Evolutionary conservation across 2,888 invertebrate species (phyloP).

Genomic region (Polydrusus tereticollis): DNA sequence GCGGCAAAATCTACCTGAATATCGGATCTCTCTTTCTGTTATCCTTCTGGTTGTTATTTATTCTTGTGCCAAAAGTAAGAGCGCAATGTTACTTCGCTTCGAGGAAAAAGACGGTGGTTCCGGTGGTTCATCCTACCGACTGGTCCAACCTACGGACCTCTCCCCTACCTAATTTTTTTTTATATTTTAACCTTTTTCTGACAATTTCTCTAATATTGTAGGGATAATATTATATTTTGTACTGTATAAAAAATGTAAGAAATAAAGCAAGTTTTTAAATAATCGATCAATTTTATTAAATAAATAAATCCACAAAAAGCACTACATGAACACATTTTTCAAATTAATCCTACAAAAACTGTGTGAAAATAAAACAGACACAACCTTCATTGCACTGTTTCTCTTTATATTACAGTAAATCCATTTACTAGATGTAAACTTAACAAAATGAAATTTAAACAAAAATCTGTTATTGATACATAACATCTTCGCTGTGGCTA

Average conservation of each 20-base stretch:
- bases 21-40: no score
- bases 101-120: no score
- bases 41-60: no score
- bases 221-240: background rate
- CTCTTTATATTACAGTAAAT: conserved; percentile 18
- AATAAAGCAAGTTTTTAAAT: background rate
- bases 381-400: conserved; percentile 41
- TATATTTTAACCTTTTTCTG: background rate
- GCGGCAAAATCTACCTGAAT: no score
- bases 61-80: no score
- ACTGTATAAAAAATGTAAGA: background rate
- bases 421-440: conserved; percentile 17
- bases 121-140: no score
- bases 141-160: no score
- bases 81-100: no score
- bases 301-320: conserved; percentile 42
- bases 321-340: conserved; percentile 45
- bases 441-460: conserved; percentile 27
- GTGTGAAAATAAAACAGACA: conserved; percentile 36
- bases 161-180: background rate
- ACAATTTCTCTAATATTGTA: no score
- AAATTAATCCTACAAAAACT: conserved; percentile 31
- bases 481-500: background rate
- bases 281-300: conserved; percentile 42
- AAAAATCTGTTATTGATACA: background rate